Base-by-base conservation (phyloP, 1,140 invertebrate species). In the Oryzaephilus surinamensis region DNA sequence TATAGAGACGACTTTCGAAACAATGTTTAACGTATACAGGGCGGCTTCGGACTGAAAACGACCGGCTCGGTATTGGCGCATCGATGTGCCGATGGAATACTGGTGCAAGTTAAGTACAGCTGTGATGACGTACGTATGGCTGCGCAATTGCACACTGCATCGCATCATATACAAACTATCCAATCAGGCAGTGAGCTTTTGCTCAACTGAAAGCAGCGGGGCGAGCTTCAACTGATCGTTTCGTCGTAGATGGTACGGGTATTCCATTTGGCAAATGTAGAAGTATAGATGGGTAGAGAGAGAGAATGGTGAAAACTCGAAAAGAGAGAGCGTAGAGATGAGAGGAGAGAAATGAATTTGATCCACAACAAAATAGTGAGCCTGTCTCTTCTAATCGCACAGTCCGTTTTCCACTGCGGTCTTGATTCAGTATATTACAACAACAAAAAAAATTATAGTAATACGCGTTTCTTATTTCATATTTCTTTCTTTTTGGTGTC, bases 321-420 rank as follows among this genome's bases (percentile, higher is more conserved):
- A n/a, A 61, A 60, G 54, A 62, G 60, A 62, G 60, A 60, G 57
- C 51, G 50, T 42, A 53, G 55, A 55, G 50, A 55, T 50, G 58
- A 60, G 56, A 61, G 55, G 54, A 60, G 52, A 57, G 56, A 54
- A 46, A 54, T 50, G 57, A 60, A 60, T 60, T 60, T 61, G 58
- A 62, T 57, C 60, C 60, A 60, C 57, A 61, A 62, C 55, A 61
- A 61, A 62, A 60, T 62, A 60, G 58, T 61, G 57, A 61, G 52
- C 55, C 52, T 60, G 57, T 56, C 58, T 56, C 50, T 56, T 57
- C 55, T 60, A 58, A 53, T 51, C 54, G 55, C 54, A 56, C 51
- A 50, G 59, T 62, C 52, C 51, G 55, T 59, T 60, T 60, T 58
- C 51, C 60, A 51, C 53, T 51, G 51, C 46, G 43, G 53, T 51